phyloP scores from a whole-genome alignment of 2,888 invertebrate species.

The Folsomia candida region DNA sequence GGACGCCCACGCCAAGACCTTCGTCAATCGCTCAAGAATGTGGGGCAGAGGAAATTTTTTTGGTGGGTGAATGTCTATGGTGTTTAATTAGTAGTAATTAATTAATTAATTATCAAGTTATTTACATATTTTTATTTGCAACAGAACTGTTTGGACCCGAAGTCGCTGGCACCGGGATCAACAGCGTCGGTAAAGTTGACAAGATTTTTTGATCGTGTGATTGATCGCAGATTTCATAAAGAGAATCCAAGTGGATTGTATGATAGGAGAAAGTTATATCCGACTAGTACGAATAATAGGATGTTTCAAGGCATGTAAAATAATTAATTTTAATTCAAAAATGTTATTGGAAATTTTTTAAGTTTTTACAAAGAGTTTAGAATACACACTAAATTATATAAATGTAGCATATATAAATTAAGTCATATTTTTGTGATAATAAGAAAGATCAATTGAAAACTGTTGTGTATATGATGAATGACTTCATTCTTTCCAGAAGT shows the following conservation, averaged over 20 bases:
- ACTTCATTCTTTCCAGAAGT: too few species aligned
- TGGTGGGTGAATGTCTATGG: constrained; percentile 60
- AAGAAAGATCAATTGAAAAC: too few species aligned
- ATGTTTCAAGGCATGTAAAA: too few species aligned
- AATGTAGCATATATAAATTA: too few species aligned
- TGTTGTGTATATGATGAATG: too few species aligned
- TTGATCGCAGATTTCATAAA: constrained; percentile 59
- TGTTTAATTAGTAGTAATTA: neutral
- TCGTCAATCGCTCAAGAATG: constrained; percentile 81
- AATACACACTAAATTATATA: too few species aligned
- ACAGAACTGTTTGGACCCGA: constrained; percentile 64
- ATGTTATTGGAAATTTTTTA: too few species aligned
- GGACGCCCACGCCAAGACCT: constrained; percentile 55
- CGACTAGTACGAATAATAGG: too few species aligned
- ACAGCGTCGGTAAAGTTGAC: constrained; percentile 91
- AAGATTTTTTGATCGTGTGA: constrained; percentile 88
- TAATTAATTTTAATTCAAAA: too few species aligned
- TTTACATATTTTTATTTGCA: constrained; percentile 48
- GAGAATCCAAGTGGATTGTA: constrained; percentile 39
- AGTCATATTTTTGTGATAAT: too few species aligned
- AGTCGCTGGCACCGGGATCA: constrained; percentile 88
- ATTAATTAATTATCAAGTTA: neutral
- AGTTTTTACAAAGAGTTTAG: too few species aligned
- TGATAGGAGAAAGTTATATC: constrained; percentile 41
- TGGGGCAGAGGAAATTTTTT: constrained; percentile 87